phyloP scores from a whole-genome alignment of 2,888 invertebrate genomes.

The Oeneis ivallda region DNA sequence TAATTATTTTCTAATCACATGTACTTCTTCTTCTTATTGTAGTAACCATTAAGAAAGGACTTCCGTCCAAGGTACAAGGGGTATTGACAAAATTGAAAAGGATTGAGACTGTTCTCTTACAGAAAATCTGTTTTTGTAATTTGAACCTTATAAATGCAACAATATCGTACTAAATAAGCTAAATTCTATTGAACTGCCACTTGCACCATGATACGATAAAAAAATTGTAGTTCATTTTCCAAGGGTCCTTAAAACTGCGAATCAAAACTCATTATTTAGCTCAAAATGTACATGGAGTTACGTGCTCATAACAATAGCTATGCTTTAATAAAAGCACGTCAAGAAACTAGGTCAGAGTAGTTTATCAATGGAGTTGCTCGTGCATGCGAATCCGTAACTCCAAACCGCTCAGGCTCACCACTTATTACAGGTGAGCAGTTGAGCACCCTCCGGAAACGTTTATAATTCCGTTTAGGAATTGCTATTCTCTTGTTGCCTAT shows the following conservation, averaged over 20 bases:
- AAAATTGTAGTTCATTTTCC: background rate
- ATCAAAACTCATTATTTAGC: background rate
- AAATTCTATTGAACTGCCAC: too few species aligned
- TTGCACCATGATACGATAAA: too few species aligned
- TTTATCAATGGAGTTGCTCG: conserved; percentile 24
- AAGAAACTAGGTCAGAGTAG: conserved; percentile 22
- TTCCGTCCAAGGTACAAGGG: too few species aligned
- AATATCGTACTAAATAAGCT: too few species aligned
- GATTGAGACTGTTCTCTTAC: too few species aligned
- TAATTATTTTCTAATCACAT: too few species aligned
- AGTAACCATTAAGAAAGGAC: too few species aligned
- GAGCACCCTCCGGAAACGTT: conserved; percentile 10
- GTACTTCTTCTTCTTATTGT: too few species aligned
- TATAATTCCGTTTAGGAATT: conserved; percentile 5
- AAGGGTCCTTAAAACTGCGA: background rate
- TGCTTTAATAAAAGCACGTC: conserved; percentile 16
- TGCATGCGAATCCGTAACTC: conserved; percentile 16
- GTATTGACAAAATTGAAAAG: too few species aligned
- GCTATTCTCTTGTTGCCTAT: conserved; percentile 1
- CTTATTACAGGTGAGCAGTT: conserved; percentile 22
- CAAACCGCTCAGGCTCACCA: conserved; percentile 13
- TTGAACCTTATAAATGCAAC: too few species aligned
- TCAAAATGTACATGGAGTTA: background rate
- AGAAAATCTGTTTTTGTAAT: too few species aligned
- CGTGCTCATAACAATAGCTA: conserved; percentile 1